Conservation (phyloP, 2,797 vertebrate species). For the Gallinago nigripennis region DNA sequence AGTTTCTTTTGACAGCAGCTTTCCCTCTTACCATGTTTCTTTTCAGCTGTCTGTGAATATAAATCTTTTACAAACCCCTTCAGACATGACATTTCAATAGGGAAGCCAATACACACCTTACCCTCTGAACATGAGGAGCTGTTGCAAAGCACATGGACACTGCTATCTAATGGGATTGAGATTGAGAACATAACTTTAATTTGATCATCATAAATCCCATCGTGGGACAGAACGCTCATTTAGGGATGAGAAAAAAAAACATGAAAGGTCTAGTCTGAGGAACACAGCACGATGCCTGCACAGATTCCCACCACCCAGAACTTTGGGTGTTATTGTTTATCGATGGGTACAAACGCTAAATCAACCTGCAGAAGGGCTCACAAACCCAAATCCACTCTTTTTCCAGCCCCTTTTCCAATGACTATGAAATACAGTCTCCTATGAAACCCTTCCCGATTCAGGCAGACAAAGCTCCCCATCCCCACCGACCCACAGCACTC, state of each 20-base stretch:
- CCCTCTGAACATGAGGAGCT: neutral
- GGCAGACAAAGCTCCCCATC: neutral
- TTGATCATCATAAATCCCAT: neutral
- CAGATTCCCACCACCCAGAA: neutral
- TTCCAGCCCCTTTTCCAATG: neutral
- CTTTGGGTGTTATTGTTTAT: too few species aligned
- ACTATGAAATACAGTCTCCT: neutral
- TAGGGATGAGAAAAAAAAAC: neutral
- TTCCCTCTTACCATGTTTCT: neutral
- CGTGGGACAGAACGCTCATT: neutral
- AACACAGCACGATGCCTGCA: rapidly evolving
- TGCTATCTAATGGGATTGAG: neutral
- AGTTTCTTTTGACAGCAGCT: neutral
- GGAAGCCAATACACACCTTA: neutral
- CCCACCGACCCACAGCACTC: neutral
- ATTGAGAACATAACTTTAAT: neutral
- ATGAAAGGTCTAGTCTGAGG: neutral
- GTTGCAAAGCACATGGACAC: neutral
- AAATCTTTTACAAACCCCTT: neutral
- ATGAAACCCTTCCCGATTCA: neutral
- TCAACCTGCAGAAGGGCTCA: neutral
- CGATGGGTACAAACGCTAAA: too few species aligned
- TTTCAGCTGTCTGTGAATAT: neutral
- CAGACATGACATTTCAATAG: neutral
- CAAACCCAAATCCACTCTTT: neutral